These are phyloP conservation scores for Steinernema feltiae DNA, from an alignment of 1,140 invertebrate species.

Conservation along the genomic window DNA sequence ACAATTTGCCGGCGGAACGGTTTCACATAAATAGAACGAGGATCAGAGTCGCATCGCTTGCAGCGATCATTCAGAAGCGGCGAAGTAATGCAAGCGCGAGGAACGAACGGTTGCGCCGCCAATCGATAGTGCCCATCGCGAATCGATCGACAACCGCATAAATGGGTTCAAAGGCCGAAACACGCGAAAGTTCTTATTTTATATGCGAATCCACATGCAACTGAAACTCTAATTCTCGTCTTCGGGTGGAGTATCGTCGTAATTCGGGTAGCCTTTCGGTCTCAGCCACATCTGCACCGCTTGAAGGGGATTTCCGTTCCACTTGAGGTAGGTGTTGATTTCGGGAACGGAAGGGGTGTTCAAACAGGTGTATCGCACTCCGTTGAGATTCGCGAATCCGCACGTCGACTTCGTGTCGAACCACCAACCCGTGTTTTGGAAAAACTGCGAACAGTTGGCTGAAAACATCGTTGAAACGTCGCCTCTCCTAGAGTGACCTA, in stretches of 20 bases:
- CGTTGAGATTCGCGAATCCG: constrained; percentile 35
- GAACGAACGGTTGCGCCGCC: no score
- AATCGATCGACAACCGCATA: no score
- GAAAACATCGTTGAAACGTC: constrained; percentile 15
- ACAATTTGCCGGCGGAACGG: no score
- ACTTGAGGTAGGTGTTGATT: constrained; percentile 15
- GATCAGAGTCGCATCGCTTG: no score
- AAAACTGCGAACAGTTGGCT: constrained; percentile 30
- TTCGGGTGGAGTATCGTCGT: background rate
- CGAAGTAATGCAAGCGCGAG: no score
- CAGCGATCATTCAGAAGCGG: no score
- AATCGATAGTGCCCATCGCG: no score
- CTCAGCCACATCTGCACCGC: background rate
- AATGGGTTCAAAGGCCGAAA: no score
- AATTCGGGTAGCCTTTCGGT: background rate
- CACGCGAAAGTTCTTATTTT: no score
- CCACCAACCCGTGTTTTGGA: constrained; percentile 37
- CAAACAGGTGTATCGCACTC: constrained; percentile 31
- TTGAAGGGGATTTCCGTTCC: constrained; percentile 18
- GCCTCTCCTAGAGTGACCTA: background rate
- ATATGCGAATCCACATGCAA: no score
- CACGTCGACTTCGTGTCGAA: constrained; percentile 28
- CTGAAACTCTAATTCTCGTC: background rate
- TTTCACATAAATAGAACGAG: no score
- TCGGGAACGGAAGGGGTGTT: constrained; percentile 13